phyloP scores from a whole-genome alignment of 2,113 vertebrate species.

The Perccottus glenii region DNA sequence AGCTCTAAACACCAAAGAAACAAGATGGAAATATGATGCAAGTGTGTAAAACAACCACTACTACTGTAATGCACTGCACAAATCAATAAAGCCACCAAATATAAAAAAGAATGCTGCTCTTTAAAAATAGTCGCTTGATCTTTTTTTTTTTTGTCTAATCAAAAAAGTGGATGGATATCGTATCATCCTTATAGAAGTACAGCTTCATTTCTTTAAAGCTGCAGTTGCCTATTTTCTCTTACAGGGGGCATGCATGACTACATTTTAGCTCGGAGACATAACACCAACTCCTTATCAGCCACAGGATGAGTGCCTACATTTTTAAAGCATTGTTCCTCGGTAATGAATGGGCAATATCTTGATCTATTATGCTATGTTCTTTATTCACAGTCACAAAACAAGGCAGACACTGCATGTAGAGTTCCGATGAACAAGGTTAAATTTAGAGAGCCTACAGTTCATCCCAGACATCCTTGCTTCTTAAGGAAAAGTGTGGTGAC shows the following conservation, averaged over 20 bases:
- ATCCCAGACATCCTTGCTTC: slow-evolving; percentile 75
- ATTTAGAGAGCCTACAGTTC: slow-evolving; percentile 71
- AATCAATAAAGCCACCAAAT: neutral
- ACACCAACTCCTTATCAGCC: slow-evolving; percentile 26
- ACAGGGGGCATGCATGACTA: slow-evolving; percentile 74
- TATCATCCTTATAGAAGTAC: neutral
- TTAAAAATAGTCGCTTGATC: slow-evolving; percentile 1
- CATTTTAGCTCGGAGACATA: slow-evolving; percentile 44
- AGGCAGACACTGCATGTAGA: neutral
- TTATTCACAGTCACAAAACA: slow-evolving; percentile 22
- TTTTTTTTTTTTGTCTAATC: neutral
- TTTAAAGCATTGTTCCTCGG: slow-evolving; percentile 15
- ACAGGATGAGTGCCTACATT: slow-evolving; percentile 31
- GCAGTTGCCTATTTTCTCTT: slow-evolving; percentile 67
- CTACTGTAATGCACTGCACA: neutral
- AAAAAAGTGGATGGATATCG: neutral
- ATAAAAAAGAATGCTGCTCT: slow-evolving; percentile 5
- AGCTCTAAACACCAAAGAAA: neutral
- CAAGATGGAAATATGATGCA: neutral
- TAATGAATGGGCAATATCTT: slow-evolving; percentile 28
- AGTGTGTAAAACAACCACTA: slow-evolving; percentile 2
- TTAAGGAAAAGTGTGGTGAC: slow-evolving; percentile 67
- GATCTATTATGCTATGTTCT: slow-evolving; percentile 8
- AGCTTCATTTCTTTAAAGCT: slow-evolving; percentile 22
- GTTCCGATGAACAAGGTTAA: slow-evolving; percentile 65